Evolutionary conservation across 2,888 invertebrate genomes (phyloP), one percentile per base, ranked within the genome.

Genomic region (Agrochola circellaris): DNA sequence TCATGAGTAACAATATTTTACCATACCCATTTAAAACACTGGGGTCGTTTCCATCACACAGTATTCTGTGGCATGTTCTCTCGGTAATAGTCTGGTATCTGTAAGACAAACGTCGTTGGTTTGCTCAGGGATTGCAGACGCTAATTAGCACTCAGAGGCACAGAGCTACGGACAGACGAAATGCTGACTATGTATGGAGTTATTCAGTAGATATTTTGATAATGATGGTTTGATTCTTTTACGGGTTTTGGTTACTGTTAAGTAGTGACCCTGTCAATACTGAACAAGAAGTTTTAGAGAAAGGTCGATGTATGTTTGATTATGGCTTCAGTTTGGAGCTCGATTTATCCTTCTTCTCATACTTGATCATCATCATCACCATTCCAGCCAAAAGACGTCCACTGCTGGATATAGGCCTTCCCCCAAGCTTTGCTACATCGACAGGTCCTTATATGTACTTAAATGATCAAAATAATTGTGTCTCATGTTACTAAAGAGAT

Each of bases 41-140:
- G 2, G 5, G 26, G 64, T 79, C 80, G 9, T 54, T 48, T 82
- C 83, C 34, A 86, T 66, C 3, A 13, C 13, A 15, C 13, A 15
- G 7, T 65, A 20, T 70, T 86, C 79, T 75, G 30, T 56, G 70
- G 42, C 51, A 38, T 56, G 61, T 67, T 75, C 65, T 23, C 62
- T 61, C 64, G n/a, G 75, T 86, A 87, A 86, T 85, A 83, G 86
- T 75, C 73, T 81, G 73, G 66, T 84, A 80, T 85, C 77, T 77
- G 67, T 71, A 89, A 91, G 88, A 85, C 88, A 89, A 90, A 90
- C 86, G 84, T 81, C 58, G 75, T 79, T 78, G 72, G 82, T 88
- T 88, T 88, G 83, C 84, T 79, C 77, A 61, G 74, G 77, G 84
- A 86, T 86, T 78, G 86, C 85, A 86, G 76, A 82, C 87, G 73